Conservation (phyloP, 2,113 vertebrate genomes). For the Podarcis muralis region DNA sequence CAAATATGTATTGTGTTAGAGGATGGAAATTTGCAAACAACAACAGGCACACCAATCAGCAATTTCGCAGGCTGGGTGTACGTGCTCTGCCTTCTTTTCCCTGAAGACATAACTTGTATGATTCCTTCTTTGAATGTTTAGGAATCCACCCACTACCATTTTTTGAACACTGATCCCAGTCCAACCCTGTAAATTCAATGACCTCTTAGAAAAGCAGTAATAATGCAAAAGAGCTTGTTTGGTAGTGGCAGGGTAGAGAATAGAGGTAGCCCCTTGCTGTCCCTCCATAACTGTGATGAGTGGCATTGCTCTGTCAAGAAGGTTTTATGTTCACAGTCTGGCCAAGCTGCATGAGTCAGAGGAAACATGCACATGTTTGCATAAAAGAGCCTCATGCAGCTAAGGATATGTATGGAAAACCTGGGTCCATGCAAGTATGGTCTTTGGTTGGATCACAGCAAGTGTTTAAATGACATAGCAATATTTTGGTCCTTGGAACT, state of each 20-base stretch:
- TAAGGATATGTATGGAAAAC: not conserved
- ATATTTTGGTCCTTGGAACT: not conserved
- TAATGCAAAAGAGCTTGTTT: not conserved
- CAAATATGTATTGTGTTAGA: not conserved
- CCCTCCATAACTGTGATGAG: not conserved
- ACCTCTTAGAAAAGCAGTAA: not conserved
- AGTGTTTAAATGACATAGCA: not conserved
- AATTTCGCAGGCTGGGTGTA: not conserved
- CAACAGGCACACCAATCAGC: not conserved
- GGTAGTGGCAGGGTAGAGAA: not conserved
- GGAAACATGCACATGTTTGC: not conserved
- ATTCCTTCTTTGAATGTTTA: not conserved
- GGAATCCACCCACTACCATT: not conserved
- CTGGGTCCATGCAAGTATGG: not conserved
- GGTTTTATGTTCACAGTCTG: not conserved
- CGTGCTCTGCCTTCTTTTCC: no score
- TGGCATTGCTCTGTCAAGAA: not conserved
- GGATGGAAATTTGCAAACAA: not conserved
- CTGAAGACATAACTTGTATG: not conserved
- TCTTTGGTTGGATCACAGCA: no score
- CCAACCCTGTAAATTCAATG: not conserved
- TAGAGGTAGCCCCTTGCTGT: not conserved
- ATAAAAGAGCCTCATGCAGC: not conserved
- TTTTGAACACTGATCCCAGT: not conserved
- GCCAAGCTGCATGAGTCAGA: not conserved